Conservation (phyloP, 2,797 vertebrate genomes). For the Staurois parvus region DNA sequence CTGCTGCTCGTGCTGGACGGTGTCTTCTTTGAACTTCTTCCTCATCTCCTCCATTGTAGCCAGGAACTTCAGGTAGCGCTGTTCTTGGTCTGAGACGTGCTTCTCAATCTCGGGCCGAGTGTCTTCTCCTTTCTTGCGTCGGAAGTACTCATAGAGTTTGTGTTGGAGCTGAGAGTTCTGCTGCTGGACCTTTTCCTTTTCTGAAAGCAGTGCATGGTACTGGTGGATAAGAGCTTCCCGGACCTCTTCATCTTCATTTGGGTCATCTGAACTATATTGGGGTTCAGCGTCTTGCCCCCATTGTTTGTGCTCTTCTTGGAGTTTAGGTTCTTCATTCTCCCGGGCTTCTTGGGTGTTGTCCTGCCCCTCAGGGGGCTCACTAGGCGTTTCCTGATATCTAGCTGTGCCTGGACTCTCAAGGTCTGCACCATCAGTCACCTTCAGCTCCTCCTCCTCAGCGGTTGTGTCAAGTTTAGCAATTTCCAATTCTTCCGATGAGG, state of each 20-base stretch:
- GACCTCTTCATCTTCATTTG: slow-evolving; percentile 61
- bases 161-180: slow-evolving; percentile 73
- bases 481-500: not conserved
- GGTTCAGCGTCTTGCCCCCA: not conserved
- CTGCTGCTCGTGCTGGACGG: slow-evolving; percentile 66
- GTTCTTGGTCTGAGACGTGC: slow-evolving; percentile 64
- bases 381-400: not conserved
- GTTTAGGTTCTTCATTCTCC: not conserved
- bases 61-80: slow-evolving; percentile 71
- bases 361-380: not conserved
- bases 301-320: not conserved
- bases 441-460: not conserved
- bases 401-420: too few species aligned
- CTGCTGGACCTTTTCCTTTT: slow-evolving; percentile 69
- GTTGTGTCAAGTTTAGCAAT: not conserved
- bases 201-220: slow-evolving; percentile 67
- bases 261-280: not conserved
- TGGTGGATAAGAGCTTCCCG: slow-evolving; percentile 66
- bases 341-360: not conserved
- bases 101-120: slow-evolving; percentile 54
- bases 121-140: slow-evolving; percentile 66
- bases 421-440: not conserved
- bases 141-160: slow-evolving; percentile 71
- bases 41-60: slow-evolving; percentile 70
- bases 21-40: slow-evolving; percentile 61